A percentile compares a stretch with the other conserved stretches of the same genome.
These are phyloP conservation scores for Catocala fraxini DNA, from an alignment of 2,888 invertebrate species.

Conservation along the genomic window DNA sequence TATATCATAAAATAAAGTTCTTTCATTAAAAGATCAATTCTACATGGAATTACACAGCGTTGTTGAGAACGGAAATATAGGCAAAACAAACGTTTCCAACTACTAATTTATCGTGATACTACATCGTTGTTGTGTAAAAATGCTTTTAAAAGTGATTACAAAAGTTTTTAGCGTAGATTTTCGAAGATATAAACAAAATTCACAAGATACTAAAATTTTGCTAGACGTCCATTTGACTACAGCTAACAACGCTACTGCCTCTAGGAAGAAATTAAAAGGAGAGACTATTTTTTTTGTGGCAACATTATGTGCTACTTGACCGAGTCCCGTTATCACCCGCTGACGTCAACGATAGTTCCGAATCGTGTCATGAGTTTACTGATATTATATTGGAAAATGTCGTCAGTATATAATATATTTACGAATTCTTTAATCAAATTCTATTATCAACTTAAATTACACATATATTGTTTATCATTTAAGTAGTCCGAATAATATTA, in stretches of 20 bases:
- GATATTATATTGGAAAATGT: not conserved
- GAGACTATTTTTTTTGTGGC: slow-evolving; percentile 74
- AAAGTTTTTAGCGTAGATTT: slow-evolving; percentile 84
- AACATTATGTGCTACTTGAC: slow-evolving; percentile 66
- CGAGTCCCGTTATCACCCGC: slow-evolving; percentile 36
- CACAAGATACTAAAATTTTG: slow-evolving; percentile 71
- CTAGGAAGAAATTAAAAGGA: slow-evolving; percentile 76
- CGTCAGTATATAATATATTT: too few relatives aligned
- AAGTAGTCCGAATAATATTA: too few relatives aligned
- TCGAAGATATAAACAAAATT: slow-evolving; percentile 86
- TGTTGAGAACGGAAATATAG: slow-evolving; percentile 64
- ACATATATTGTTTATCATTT: too few relatives aligned
- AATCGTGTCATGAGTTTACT: slow-evolving; percentile 9
- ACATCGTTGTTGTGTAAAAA: slow-evolving; percentile 72
- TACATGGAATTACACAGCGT: slow-evolving; percentile 49
- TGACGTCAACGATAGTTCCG: slow-evolving; percentile 47
- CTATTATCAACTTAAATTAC: too few relatives aligned
- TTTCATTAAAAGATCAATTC: slow-evolving; percentile 55
- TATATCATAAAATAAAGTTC: slow-evolving; percentile 51
- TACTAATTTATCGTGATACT: slow-evolving; percentile 74
- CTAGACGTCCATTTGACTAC: slow-evolving; percentile 84
- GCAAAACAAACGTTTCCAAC: slow-evolving; percentile 70
- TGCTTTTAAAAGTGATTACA: slow-evolving; percentile 81
- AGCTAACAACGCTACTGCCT: slow-evolving; percentile 84
- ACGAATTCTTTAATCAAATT: too few relatives aligned